A percentile compares a stretch with the other conserved stretches of the same genome.
Conservation (phyloP, 2,797 vertebrate species). For the Chaunax sp. region DNA sequence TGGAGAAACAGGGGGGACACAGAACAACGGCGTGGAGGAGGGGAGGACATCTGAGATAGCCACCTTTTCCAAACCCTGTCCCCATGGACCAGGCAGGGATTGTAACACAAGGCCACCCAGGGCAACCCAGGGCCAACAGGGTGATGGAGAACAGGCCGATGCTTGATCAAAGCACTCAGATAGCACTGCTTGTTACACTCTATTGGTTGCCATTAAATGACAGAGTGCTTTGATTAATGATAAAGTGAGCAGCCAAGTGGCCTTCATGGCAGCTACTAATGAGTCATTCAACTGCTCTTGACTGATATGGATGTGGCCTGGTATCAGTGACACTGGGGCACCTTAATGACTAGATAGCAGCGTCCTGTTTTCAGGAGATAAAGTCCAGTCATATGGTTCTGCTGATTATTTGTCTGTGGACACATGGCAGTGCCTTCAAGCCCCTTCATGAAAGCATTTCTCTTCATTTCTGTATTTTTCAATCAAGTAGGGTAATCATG, state of each 20-base stretch:
- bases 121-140: slow-evolving; percentile 47
- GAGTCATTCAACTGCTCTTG: slow-evolving; percentile 48
- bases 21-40: slow-evolving; percentile 28
- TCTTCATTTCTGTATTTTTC: neutral
- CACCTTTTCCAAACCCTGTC: slow-evolving; percentile 56
- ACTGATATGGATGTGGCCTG: slow-evolving; percentile 64
- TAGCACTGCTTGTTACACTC: slow-evolving; percentile 55
- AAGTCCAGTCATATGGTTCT: slow-evolving; percentile 5
- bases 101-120: slow-evolving; percentile 41
- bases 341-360: slow-evolving; percentile 16
- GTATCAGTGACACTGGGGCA: slow-evolving; percentile 35
- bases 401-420: slow-evolving; percentile 5
- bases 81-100: slow-evolving; percentile 30
- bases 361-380: slow-evolving; percentile 20
- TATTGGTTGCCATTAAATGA: slow-evolving; percentile 45
- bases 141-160: slow-evolving; percentile 60
- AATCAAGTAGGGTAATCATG: neutral
- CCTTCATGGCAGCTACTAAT: slow-evolving; percentile 61
- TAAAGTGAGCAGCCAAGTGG: slow-evolving; percentile 49
- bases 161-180: slow-evolving; percentile 71
- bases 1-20: neutral
- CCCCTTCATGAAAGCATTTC: neutral
- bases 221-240: slow-evolving; percentile 70
- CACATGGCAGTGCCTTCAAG: neutral
- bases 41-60: slow-evolving; percentile 64